Evolutionary conservation across 2,888 invertebrate species (phyloP).

Genomic region (Tuberolachnus salignus): DNA sequence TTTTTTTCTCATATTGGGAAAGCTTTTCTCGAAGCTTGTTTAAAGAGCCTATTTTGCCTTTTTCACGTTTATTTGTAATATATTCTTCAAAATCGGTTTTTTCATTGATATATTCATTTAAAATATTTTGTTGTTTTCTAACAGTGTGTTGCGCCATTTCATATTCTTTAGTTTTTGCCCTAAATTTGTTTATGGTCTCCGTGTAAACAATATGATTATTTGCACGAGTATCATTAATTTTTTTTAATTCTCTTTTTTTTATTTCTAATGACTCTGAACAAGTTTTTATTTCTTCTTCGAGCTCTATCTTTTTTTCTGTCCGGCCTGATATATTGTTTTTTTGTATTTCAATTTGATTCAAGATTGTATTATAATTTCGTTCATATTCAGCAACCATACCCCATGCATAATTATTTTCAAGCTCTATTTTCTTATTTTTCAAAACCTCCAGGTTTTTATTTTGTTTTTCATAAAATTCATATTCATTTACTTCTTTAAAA

Average conservation of each 20-base stretch:
- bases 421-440: neutral
- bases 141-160: neutral
- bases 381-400: neutral
- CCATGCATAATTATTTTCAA: slow-evolving; percentile 50
- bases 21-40: slow-evolving; percentile 17
- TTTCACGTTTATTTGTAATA: slow-evolving; percentile 21
- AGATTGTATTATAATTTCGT: neutral
- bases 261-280: neutral
- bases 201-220: slow-evolving; percentile 26
- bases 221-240: neutral
- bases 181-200: slow-evolving; percentile 7
- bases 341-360: slow-evolving; percentile 7
- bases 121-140: slow-evolving; percentile 18
- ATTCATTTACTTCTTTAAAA: slow-evolving; percentile 37
- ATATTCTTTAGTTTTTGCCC: neutral
- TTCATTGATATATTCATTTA: neutral
- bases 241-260: slow-evolving; percentile 5
- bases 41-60: slow-evolving; percentile 30
- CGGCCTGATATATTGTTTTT: slow-evolving; percentile 24
- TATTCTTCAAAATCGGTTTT: slow-evolving; percentile 19
- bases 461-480: slow-evolving; percentile 40
- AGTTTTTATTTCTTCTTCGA: slow-evolving; percentile 18
- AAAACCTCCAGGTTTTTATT: slow-evolving; percentile 9
- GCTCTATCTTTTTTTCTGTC: neutral
- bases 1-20: neutral